Base-by-base conservation (phyloP, 2,888 invertebrate species). In the Thereva nobilitata region DNA sequence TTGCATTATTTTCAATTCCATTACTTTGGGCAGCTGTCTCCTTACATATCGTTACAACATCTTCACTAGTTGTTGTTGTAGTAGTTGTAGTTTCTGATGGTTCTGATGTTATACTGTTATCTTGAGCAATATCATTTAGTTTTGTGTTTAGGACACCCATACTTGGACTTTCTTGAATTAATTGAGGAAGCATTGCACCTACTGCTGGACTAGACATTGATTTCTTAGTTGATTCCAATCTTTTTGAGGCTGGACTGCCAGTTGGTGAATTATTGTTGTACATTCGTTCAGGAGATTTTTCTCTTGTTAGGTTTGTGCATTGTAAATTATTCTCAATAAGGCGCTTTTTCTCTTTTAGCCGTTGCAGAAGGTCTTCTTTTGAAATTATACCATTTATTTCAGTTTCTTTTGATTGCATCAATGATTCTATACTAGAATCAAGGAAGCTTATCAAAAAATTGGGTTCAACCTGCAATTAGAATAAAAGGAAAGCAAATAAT, bases 371-470 rank as follows among this genome's bases (percentile, higher is more conserved):
- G 72, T 91, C 90, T 71, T 88, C 77, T 72, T 79, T 79, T 42
- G 77, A 76, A 74, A 81, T 81, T 45, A 81, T 80, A 37, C 81
- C 81, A 73, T 81, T 81, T 67, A 81, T 79, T 70, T 81, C 81
- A 2, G 72, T 74, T 12, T 81, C 80, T 69, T 76, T 75, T 10
- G 75, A 77, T 79, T 85, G 79, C 74, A 85, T 72, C 85, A 80
- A 74, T 76, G 85, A 75, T 83, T 85, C 72, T 73, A 92, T 85
- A 72, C 89, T 89, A 70, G 87, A 88, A 71, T 88, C 88, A 42
- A 92, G 76, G 76, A 91, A 92, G 70, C 86, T 85, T 52, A 90
- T 81, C 76, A 88, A 85, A 76, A 89, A 90, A 73, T 88, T 87
- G 10, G 90, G 88, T 71, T 88, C 86, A 67, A 88, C 88, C 89